Percentiles rank a stretch among this genome's conserved stretches.
Conservation (phyloP, 1,140 invertebrate species). For the Zaprionus lachaisei region DNA sequence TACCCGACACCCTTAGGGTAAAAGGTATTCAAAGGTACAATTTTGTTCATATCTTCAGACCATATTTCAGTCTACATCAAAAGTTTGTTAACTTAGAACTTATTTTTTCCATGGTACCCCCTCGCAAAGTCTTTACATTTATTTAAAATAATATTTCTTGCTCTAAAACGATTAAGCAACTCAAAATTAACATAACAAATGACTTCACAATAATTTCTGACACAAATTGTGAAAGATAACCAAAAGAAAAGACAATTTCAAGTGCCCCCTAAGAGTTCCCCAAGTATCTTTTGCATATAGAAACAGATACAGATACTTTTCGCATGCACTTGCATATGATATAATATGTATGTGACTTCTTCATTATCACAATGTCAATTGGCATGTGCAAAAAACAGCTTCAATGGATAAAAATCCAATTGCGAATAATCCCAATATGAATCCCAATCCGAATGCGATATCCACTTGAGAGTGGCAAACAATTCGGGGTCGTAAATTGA, state of each 20-base stretch:
- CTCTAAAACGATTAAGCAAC: background rate
- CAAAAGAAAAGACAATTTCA: background rate
- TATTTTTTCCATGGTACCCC: background rate
- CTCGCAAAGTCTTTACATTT: background rate
- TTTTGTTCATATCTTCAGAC: too few relatives aligned
- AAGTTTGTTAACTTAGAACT: background rate
- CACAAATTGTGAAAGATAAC: slow-evolving; percentile 8
- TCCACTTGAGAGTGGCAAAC: slow-evolving; percentile 50
- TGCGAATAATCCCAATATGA: slow-evolving; percentile 26
- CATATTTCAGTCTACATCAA: too few relatives aligned
- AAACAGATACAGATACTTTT: background rate
- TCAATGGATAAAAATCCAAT: slow-evolving; percentile 10
- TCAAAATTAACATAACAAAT: background rate
- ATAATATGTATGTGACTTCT: background rate
- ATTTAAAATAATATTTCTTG: background rate
- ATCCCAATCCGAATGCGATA: slow-evolving; percentile 29
- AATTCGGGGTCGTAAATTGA: slow-evolving; percentile 59
- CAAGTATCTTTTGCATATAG: background rate
- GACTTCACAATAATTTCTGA: background rate
- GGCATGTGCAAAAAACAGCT: background rate
- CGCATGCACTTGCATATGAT: background rate
- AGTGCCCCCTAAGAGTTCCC: background rate
- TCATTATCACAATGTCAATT: slow-evolving; percentile 6
- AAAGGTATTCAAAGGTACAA: too few relatives aligned
- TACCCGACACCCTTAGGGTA: too few relatives aligned